Evolutionary conservation across 2,888 invertebrate genomes (phyloP), one percentile per base, ranked within the genome.

Genomic region (Drosophila antonietae): DNA sequence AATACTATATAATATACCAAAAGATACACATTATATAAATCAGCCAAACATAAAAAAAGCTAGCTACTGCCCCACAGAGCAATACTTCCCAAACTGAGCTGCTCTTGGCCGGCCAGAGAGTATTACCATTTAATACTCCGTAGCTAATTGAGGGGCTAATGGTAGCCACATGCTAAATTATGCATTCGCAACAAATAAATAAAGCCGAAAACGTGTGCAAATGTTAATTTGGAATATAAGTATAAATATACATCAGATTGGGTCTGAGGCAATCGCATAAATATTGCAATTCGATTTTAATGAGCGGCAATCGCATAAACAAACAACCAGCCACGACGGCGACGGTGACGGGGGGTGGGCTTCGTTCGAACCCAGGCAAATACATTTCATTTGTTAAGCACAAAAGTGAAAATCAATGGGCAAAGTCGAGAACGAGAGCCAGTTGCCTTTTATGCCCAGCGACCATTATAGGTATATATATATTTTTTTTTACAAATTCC

Each of bases 281-380:
- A 70, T 69, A 76, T 76, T 65, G 80, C 71, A 86, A 85, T 86
- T 60, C 66, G 84, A 87, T 83, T 83, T 89, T 78, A 89, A 84
- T 87, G 84, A 81, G 84, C 63, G 70, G 60, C 74, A 74, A 76
- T 72, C 70, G 81, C 68, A 74, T 67, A 87, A 85, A 77, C 72
- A 88, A 83, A 63, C 60, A 56, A 60, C 47, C 55, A 49, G 23
- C n/a, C n/a, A 15, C n/a, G 47, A n/a, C 10, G 28, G 28, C 1
- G 31, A 9, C n/a, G n/a, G 15, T 10, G 47, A 15, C 10, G 28
- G 28, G 9, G n/a, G n/a, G 15, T 2, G 46, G 8, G 51, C 18
- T 43, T 2, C 3, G 33, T 28, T 15, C 28, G 46, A 52, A 20
- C 33, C 68, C 75, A 63, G 51, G 57, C 28, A 69, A 69, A 75